A percentile compares a stretch with the other conserved stretches of the same genome.
Evolutionary conservation across 2,113 vertebrate genomes (phyloP).

Genomic region (Diadophis punctatus): DNA sequence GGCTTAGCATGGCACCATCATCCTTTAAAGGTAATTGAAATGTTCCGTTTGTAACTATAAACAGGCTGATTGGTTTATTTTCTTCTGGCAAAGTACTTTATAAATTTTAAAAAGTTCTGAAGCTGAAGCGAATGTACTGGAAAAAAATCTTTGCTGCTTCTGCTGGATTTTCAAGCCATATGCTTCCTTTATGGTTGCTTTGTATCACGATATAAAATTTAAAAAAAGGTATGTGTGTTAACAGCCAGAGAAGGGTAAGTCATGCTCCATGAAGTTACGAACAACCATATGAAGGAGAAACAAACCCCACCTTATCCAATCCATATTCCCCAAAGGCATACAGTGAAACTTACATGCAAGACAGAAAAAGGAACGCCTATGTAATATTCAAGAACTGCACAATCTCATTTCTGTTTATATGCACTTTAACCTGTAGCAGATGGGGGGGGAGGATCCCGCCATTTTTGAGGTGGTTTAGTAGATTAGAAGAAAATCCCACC

Average conservation of each 20-base stretch:
- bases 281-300: neutral
- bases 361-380: neutral
- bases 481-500: too few relatives aligned
- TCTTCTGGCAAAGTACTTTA: neutral
- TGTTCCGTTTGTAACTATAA: neutral
- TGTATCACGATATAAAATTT: neutral
- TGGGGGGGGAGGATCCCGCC: too few relatives aligned
- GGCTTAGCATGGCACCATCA: neutral
- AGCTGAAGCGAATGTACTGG: neutral
- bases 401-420: neutral
- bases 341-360: neutral
- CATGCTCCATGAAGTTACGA: neutral
- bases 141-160: neutral
- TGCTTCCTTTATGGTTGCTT: neutral
- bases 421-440: neutral
- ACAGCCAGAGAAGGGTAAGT: neutral
- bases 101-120: neutral
- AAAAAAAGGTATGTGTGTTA: neutral
- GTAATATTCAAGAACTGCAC: neutral
- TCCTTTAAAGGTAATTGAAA: neutral
- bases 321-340: neutral
- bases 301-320: neutral
- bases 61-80: neutral
- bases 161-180: neutral
- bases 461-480: too few relatives aligned